Evolutionary conservation across 1,140 invertebrate species (phyloP), one percentile per base, ranked within the genome.

Genomic region (Pseudomyrmex sp.): DNA sequence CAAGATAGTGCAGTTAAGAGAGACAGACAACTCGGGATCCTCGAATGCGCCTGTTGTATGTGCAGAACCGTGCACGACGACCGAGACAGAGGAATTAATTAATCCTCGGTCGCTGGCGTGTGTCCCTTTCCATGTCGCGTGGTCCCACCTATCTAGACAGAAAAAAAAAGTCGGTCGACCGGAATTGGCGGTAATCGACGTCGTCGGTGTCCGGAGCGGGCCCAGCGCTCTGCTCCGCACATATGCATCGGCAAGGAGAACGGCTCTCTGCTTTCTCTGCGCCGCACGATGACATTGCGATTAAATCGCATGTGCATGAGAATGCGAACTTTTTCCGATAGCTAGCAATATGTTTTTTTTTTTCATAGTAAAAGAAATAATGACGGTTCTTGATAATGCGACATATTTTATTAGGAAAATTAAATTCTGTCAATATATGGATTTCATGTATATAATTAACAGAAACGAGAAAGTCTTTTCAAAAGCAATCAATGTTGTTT

Each of bases 181-280:
- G 13, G 58, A 74, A 74, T 74, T 59, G 58, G 56, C 20, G 20
- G 13, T 74, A 74, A 74, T 74, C 44, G 44, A 74, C 56, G 20
- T 72, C 20, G 72, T 9, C 46, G 56, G n/a, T 35, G 35, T 35
- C 35, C 35, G 35, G 35, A 35, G 35, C 35, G 35, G 35, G 35
- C 35, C 35, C 35, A 35, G 0, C 26, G 26, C 35, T 35, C 54
- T 20, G 13, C 20, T 9, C 10, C 18, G 5, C 58, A 18, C 58
- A 20, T 12, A 20, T 23, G 58, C 20, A 20, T 59, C 58, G n/a
- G 35, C 7, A 18, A 9, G n/a, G 26, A 58, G 54, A 1, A 12
- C 15, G 13, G 56, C 20, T 46, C 20, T 46, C 2, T 56, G 20
- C 20, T 74, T 74, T 74, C 58, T 44, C 58, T n/a, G 68, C 13